These are phyloP conservation scores for Platalea minor DNA, from an alignment of 2,797 vertebrate species.

Conservation along the genomic window DNA sequence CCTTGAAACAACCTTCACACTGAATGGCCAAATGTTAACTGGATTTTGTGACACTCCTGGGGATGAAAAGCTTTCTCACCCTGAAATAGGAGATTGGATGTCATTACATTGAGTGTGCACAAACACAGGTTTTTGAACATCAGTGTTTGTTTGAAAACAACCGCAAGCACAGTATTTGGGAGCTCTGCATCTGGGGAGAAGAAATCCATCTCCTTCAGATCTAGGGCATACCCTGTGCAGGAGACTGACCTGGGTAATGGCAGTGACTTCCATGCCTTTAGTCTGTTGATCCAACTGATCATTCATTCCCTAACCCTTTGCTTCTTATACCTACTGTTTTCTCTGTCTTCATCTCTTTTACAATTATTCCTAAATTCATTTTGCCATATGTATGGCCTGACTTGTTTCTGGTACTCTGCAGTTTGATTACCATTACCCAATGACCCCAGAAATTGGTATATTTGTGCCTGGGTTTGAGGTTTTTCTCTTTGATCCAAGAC, in stretches of 20 bases:
- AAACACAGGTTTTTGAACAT: neutral
- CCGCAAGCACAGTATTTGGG: neutral
- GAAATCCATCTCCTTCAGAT: neutral
- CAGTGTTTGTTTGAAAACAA: neutral
- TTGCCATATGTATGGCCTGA: neutral
- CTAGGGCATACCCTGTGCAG: neutral
- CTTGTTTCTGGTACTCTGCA: neutral
- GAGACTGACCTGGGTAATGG: neutral
- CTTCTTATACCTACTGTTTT: neutral
- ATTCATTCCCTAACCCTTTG: neutral
- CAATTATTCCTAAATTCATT: neutral
- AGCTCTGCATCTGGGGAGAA: neutral
- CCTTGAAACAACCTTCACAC: neutral
- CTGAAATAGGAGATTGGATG: neutral
- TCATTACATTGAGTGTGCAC: neutral
- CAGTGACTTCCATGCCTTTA: neutral
- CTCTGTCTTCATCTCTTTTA: neutral
- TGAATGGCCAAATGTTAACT: neutral
- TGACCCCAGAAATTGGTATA: rapidly evolving
- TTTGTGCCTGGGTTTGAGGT: neutral
- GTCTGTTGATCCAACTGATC: neutral
- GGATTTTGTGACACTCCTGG: neutral
- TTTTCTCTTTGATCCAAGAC: neutral
- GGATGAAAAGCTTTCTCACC: neutral
- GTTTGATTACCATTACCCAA: neutral